Base-by-base conservation (phyloP, 2,113 vertebrate genomes). In the Neodon shergylaensis region DNA sequence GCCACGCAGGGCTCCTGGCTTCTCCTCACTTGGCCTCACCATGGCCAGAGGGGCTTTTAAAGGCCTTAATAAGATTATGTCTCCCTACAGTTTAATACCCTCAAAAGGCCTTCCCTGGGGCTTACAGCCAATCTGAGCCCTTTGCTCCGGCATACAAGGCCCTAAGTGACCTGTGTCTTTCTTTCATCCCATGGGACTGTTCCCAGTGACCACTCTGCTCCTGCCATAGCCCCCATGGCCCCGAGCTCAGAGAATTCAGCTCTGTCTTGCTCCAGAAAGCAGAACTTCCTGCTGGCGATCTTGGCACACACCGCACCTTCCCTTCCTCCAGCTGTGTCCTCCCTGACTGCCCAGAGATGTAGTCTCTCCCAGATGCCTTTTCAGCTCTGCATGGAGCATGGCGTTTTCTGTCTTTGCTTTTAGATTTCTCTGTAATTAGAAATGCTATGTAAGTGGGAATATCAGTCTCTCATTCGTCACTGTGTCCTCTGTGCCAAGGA, bases 41-140 rank as follows among this genome's bases (percentile, higher is more conserved):
- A 65, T 36, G n/a, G 49, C 88, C 0, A 0, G 68, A 77, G 42
- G 24, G 28, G 28, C 65, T 77, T 94, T 88, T n/a, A 84, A 78
- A 96, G 65, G 36, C 76, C 49, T 7, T 17, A 31, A 61, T 81
- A 82, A 85, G 96, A 88, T 78, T 47, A 39, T 33, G 58, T 82
- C 58, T 44, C 82, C 58, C 82, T 31, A 16, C 36, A 52, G 77
- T 77, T 81, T 49, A n/a, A 58, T 65, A 33, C 66, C 65, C 66
- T 88, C 85, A 81, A 68, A 92, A 88, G 42, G 42, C 72, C 61
- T 76, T 84, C 52, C 61, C 26, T 44, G 31, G 73, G 42, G 68
- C 66, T 78, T 73, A 33, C 19, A 21, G 24, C 33, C 47, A 84
- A 78, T 52, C 89, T 33, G 11, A 78, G 61, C 21, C 66, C 77